Conservation (phyloP, 2,888 invertebrate genomes). For the Pelosia muscerda region DNA sequence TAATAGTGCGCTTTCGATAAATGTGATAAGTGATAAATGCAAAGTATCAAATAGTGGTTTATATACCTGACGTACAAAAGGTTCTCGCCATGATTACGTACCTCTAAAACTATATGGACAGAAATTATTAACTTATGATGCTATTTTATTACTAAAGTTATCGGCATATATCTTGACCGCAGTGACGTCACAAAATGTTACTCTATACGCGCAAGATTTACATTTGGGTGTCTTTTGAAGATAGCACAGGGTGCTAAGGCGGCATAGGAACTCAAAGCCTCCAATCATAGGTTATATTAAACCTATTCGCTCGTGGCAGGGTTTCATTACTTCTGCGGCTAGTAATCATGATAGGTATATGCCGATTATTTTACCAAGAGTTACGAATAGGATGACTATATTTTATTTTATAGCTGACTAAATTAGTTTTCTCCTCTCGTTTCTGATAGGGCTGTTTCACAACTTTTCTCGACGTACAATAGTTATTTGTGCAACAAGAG, state of each 20-base stretch:
- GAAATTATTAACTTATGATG: constrained; percentile 46
- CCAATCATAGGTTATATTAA: too few relatives aligned
- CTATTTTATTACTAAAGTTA: constrained; percentile 13
- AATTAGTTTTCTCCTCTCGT: not conserved
- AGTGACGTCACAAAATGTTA: too few relatives aligned
- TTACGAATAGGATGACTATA: not conserved
- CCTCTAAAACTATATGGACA: constrained; percentile 36
- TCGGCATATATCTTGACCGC: too few relatives aligned
- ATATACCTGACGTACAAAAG: constrained; percentile 68
- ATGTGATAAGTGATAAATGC: constrained; percentile 60
- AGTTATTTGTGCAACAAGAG: too few relatives aligned
- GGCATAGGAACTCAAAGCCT: too few relatives aligned
- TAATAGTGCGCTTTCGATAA: constrained; percentile 56
- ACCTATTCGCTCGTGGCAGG: too few relatives aligned
- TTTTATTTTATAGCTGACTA: not conserved
- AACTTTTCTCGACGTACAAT: not conserved
- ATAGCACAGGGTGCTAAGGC: too few relatives aligned
- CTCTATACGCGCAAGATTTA: too few relatives aligned
- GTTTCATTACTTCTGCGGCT: too few relatives aligned
- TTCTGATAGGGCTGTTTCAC: not conserved
- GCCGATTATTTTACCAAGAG: not conserved
- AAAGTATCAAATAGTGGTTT: constrained; percentile 54
- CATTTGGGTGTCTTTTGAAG: too few relatives aligned
- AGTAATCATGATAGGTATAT: too few relatives aligned
- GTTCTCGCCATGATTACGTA: constrained; percentile 57